Evolutionary conservation across 1,140 invertebrate species (phyloP).

Genomic region (Mya arenaria): DNA sequence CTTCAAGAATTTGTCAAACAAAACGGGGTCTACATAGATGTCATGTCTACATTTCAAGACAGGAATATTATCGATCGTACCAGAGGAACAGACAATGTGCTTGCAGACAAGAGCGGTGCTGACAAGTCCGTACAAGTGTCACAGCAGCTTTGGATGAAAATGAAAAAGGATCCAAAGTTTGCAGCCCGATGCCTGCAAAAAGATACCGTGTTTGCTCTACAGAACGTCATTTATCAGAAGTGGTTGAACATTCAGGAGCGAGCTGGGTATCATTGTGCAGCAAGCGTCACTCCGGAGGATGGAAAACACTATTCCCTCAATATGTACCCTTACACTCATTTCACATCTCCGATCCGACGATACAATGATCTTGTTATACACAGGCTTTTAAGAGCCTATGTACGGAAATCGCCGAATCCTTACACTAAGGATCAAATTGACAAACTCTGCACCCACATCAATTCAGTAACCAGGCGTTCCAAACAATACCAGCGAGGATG

Average conservation of each 20-base stretch:
- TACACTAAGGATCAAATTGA: slow-evolving; percentile 62
- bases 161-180: slow-evolving; percentile 88
- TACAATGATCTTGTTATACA: slow-evolving; percentile 96
- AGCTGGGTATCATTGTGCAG: slow-evolving; percentile 85
- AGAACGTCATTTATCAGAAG: slow-evolving; percentile 90
- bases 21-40: slow-evolving; percentile 44
- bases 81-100: not conserved
- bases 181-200: slow-evolving; percentile 93
- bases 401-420: slow-evolving; percentile 80
- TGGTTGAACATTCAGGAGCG: slow-evolving; percentile 57
- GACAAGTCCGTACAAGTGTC: slow-evolving; percentile 34
- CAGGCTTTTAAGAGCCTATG: slow-evolving; percentile 85
- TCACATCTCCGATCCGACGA: slow-evolving; percentile 95
- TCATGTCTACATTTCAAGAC: slow-evolving; percentile 53
- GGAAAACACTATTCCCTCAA: slow-evolving; percentile 54
- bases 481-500: slow-evolving; percentile 60
- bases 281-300: slow-evolving; percentile 2
- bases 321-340: slow-evolving; percentile 82
- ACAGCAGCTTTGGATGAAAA: slow-evolving; percentile 4
- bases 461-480: slow-evolving; percentile 45
- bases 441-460: slow-evolving; percentile 60
- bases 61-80: slow-evolving; percentile 30
- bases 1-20: slow-evolving; percentile 56
- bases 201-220: slow-evolving; percentile 94
- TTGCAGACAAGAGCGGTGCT: not conserved